Percentiles rank a stretch among this genome's conserved stretches.
Evolutionary conservation across 1,140 invertebrate genomes (phyloP).

Genomic region (Bombus polaris): DNA sequence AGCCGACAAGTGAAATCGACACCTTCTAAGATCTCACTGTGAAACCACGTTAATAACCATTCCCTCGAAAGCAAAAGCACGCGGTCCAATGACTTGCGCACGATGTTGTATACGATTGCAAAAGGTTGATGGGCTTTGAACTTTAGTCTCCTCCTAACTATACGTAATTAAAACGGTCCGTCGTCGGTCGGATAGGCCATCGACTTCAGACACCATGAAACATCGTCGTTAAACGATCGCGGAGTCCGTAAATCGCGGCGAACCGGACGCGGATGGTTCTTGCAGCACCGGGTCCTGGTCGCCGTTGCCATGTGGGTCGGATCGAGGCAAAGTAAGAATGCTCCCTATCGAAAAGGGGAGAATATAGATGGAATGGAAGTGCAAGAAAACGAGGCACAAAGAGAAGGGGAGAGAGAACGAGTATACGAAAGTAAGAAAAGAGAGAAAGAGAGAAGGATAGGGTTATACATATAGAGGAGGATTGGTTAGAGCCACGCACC

Average conservation of each 20-base stretch:
- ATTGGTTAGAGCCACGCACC: slow-evolving; percentile 35
- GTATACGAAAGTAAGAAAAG: slow-evolving; percentile 6
- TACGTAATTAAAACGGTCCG: slow-evolving; percentile 45
- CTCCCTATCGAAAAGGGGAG: slow-evolving; percentile 57
- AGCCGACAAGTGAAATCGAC: background rate
- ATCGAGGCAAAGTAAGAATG: slow-evolving; percentile 48
- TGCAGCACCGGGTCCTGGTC: slow-evolving; percentile 12
- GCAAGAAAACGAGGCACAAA: slow-evolving; percentile 50
- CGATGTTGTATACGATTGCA: background rate
- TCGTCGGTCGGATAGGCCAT: background rate
- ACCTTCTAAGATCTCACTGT: background rate
- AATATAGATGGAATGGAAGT: slow-evolving; percentile 57
- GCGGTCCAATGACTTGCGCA: background rate
- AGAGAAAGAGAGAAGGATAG: background rate
- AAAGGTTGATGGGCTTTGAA: background rate
- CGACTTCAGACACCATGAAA: slow-evolving; percentile 33
- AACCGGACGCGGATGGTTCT: slow-evolving; percentile 9
- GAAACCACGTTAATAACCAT: background rate
- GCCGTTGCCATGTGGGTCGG: slow-evolving; percentile 21
- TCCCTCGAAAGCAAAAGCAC: background rate
- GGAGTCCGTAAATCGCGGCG: slow-evolving; percentile 44
- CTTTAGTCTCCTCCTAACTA: slow-evolving; percentile 18
- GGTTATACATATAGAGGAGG: slow-evolving; percentile 7
- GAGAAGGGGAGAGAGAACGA: background rate
- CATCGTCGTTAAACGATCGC: slow-evolving; percentile 32